Base-by-base conservation (phyloP, 1,140 invertebrate species). In the Bombus superbus region DNA sequence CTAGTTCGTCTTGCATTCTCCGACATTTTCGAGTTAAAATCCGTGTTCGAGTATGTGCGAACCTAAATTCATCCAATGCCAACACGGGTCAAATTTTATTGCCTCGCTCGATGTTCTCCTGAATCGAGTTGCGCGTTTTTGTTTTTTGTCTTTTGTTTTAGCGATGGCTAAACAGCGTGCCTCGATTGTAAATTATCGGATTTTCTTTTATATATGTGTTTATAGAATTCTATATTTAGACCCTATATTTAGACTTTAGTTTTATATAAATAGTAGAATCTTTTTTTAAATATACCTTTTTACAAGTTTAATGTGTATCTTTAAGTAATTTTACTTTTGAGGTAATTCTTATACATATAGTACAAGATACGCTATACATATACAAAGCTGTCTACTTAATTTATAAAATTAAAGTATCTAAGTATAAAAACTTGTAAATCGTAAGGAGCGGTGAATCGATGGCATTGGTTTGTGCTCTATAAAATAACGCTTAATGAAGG, bases 1-100 rank as follows among this genome's bases (percentile, higher is more conserved):
- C 38, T 62, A 44, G 35, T 57, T 66, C 62, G 38, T 74, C 71
- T 73, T 44, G 71, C 84, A 81, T 85, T 85, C 84, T 59, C 71
- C 40, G 82, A 69, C 75, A 40, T 57, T 44, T 78, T 47, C 40
- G 2, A 42, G 75, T 78, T 77, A 59, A 84, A 83, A 47, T 84
- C 38, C 47, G 13, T 25, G 47, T 73, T 62, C 80, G 53, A 62
- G 53, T n/a, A 73, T 40, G 59, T 47, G 42, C 59, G 15, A 75
- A 53, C 35, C n/a, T 40, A 44, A 38, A 83, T 83, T 76, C 59
- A 10, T 32, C 18, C 28, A 38, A 83, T 76, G 22, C 42, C 72
- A 68, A 47, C 25, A 13, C 10, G 6, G 38, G 35, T 25, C 28
- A 22, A 69, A 53, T 57, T 42, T 81, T 28, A 28, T 18, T 42